Evolutionary conservation across 2,797 vertebrate genomes (phyloP).

Genomic region (Melanotaenia parkinsoni): DNA sequence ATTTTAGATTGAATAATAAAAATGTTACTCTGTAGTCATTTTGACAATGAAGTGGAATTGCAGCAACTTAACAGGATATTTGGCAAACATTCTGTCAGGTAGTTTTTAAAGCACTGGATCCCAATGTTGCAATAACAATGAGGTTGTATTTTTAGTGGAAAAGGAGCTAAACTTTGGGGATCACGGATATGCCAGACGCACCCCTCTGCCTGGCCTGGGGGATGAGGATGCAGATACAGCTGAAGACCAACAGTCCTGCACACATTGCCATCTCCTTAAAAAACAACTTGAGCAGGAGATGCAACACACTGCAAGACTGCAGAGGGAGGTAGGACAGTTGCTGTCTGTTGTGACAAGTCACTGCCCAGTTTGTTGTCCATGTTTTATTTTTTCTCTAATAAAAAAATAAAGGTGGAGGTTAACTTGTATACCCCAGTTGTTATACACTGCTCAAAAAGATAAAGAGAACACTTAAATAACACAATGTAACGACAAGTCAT

Average conservation of each 20-base stretch:
- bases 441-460: too few relatives aligned
- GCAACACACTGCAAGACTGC: constrained; percentile 81
- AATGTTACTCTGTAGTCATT: neutral
- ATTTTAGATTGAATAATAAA: too few relatives aligned
- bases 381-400: neutral
- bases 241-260: constrained; percentile 75
- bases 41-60: neutral
- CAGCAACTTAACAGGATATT: neutral
- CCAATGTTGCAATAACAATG: neutral
- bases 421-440: too few relatives aligned
- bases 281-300: constrained; percentile 84
- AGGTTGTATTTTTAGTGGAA: constrained; percentile 62
- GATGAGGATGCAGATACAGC: constrained; percentile 65
- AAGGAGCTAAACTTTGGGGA: constrained; percentile 83
- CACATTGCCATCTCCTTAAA: constrained; percentile 82
- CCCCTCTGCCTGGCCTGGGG: constrained; percentile 73
- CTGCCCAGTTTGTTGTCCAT: neutral
- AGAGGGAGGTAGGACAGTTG: constrained; percentile 77
- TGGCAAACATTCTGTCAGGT: neutral
- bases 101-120: neutral
- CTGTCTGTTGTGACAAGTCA: neutral
- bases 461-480: too few relatives aligned
- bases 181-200: constrained; percentile 84
- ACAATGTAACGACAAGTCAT: too few relatives aligned
- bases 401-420: too few relatives aligned